Evolutionary conservation across 1,140 invertebrate genomes (phyloP), one percentile per base, ranked within the genome.

Genomic region (Pararge aegeria): DNA sequence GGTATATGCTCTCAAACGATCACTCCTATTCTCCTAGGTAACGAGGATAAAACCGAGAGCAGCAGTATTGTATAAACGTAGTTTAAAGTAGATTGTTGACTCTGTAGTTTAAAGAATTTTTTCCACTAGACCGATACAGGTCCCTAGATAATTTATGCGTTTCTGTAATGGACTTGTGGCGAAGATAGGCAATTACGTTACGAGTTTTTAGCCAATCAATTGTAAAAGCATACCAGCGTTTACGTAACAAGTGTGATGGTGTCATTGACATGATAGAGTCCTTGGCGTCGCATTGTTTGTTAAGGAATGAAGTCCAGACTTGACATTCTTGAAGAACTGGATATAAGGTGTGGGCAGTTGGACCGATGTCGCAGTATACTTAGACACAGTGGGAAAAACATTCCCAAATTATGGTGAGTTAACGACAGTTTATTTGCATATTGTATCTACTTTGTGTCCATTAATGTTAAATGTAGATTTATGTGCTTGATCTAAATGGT

Each of bases 241-340:
- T 64, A 66, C 51, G 46, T 58, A 68, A 64, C 37, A 68, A 56
- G 38, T 69, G 56, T 71, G 55, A 70, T 60, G 54, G 66, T 77
- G 84, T 87, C 77, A 84, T 71, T 77, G 83, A 84, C 83, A 68
- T 70, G 42, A 50, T 68, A 53, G 64, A 67, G 80, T 83, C 80
- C 80, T 87, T 78, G 75, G 63, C 66, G 74, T 75, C 60, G 74
- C 75, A 76, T 78, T 80, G 74, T 83, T 76, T 73, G 66, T 69
- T 64, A 72, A 75, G 85, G 82, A 87, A 88, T 88, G 82, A 88
- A 74, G 82, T 87, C 82, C 78, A 79, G 81, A 80, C 69, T 61
- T 86, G 75, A 75, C 79, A 83, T 86, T 83, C 80, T 81, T 74
- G 67, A 77, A 62, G 63, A 84, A 84, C 83, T 85, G 75, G 85